Evolutionary conservation across 1,140 invertebrate species (phyloP), one percentile per base, ranked within the genome.

Genomic region (Caerostris extrusa): DNA sequence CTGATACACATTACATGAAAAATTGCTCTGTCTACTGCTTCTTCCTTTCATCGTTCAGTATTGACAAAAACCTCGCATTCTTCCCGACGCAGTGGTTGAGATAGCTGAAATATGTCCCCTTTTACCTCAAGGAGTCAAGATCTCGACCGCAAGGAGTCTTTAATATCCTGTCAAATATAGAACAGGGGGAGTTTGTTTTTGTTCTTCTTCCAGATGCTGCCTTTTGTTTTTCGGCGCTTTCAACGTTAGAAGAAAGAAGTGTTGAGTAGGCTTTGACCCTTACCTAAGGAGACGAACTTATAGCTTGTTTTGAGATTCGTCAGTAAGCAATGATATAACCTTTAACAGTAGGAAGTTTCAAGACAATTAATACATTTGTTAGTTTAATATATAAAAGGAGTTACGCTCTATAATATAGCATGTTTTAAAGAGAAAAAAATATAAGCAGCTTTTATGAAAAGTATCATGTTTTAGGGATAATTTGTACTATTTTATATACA

Each of bases 101-200:
- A 19, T 19, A 7, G n/a, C 67, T 17, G 8, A 7, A 34, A 19
- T 34, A 17, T 69, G 34, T 69, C 34, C n/a, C n/a, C 34, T 34
- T 69, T 69, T 69, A 69, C 67, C n/a, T 3, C 5, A 7, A 69
- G 19, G 5, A 7, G n/a, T 34, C 5, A 7, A 50, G n/a, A 19
- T 69, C 67, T 69, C 7, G 8, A 50, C 19, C n/a, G n/a, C n/a
- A 69, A 19, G 7, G 3, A n/a, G 67, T 5, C 67, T 34, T 19
- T 69, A 69, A 64, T 69, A 69, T 69, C 67, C 17, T 69, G n/a
- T 69, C 17, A 69, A 34, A 69, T 69, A 69, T 69, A 69, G 67
- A 69, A 34, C 8, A 34, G 67, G 8, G 67, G 67, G 34, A 69
- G 7, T n/a, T n/a, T 69, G 67, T 34, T 69, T 69, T 69, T 69